Base-by-base conservation (phyloP, 2,888 invertebrate species). In the Drosophila meridionalis region DNA sequence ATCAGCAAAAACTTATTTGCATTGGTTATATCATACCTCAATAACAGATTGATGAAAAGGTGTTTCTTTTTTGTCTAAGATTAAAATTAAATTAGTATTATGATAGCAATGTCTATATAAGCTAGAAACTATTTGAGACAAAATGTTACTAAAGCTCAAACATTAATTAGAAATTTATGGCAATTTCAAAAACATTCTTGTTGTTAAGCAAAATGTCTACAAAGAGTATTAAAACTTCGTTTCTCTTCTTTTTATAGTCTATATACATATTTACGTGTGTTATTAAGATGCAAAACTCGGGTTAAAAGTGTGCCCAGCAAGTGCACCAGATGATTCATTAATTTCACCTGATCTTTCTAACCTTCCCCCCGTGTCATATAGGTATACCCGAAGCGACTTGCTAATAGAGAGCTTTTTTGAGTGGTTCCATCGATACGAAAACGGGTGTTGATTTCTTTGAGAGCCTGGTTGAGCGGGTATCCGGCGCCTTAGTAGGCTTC, bases 401-500 rank as follows among this genome's bases (percentile, higher is more conserved):
- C 43, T 57, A 68, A 77, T 77, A 73, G 70, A 57, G 52, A 53
- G 52, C 14, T n/a, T 58, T 55, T 56, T 66, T 40, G 12, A 61
- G 26, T 45, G 47, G 45, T 28, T 66, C 20, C 42, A 63, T 53
- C 52, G 57, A 73, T 76, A 50, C 48, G 36, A 52, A 48, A 60
- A 43, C 61, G 53, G 63, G 34, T 32, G 40, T 34, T 40, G 61
- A 73, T 78, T 74, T 74, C 69, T 62, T 36, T 67, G 30, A 48
- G n/a, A 43, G 61, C 34, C 52, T 30, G 36, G 20, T 34, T 52
- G 32, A 32, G 40, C 9, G 32, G 42, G 57, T 63, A 72, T 74
- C 73, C 63, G 68, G 58, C 60, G 76, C 42, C 61, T 89, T 88
- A 75, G 85, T 89, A 90, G 89, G 89, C 89, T 87, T 89, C 84